Percentiles rank a stretch among this genome's conserved stretches.
Conservation (phyloP, 2,888 invertebrate species). For the Drosophila robusta region DNA sequence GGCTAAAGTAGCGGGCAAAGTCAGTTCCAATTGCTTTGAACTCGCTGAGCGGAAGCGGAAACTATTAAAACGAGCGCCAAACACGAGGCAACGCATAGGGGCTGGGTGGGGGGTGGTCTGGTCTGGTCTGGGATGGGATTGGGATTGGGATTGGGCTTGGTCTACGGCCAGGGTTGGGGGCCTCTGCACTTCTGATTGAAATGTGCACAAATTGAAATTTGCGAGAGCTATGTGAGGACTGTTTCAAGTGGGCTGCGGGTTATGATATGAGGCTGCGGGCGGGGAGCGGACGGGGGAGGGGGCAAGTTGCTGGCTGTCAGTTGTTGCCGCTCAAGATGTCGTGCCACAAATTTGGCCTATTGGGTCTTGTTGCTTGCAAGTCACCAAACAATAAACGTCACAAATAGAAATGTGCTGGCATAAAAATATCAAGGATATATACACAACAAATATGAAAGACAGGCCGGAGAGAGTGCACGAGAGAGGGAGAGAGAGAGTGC, state of each 20-base stretch:
- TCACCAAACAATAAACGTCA: slow-evolving; percentile 78
- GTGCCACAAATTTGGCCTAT: slow-evolving; percentile 72
- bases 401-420: slow-evolving; percentile 73
- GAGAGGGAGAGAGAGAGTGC: neutral
- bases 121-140: neutral
- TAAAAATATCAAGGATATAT: slow-evolving; percentile 79
- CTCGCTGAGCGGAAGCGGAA: slow-evolving; percentile 78
- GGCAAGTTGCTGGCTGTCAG: slow-evolving; percentile 10
- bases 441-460: slow-evolving; percentile 52
- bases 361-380: slow-evolving; percentile 71
- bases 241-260: slow-evolving; percentile 45
- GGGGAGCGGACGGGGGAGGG: too few relatives aligned
- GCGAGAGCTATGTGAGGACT: slow-evolving; percentile 41
- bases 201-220: slow-evolving; percentile 81
- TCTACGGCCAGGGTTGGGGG: neutral
- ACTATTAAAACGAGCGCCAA: slow-evolving; percentile 82
- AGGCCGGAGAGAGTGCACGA: slow-evolving; percentile 21
- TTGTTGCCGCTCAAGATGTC: slow-evolving; percentile 66
- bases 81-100: slow-evolving; percentile 36
- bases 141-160: neutral
- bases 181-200: slow-evolving; percentile 73
- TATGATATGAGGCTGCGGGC: neutral
- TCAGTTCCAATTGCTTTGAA: slow-evolving; percentile 78
- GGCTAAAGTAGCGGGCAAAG: slow-evolving; percentile 43
- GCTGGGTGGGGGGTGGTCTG: neutral